These are phyloP conservation scores for Armadillidium nasatum DNA, from an alignment of 1,140 invertebrate genomes.

Conservation along the genomic window DNA sequence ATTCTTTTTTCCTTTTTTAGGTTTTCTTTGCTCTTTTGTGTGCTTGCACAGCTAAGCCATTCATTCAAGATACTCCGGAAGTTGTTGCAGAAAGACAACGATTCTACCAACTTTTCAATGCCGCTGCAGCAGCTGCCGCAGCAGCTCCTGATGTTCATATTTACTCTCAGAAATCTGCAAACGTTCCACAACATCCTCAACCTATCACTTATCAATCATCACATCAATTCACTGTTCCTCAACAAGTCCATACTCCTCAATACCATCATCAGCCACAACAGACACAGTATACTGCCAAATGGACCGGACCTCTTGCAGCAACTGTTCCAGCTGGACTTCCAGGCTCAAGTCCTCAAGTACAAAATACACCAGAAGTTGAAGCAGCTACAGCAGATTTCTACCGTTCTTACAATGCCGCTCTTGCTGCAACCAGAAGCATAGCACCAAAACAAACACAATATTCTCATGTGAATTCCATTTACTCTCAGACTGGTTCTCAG, in stretches of 20 bases:
- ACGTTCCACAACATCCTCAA: background rate
- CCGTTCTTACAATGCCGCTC: conserved; percentile 1
- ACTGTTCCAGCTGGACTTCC: conserved; percentile 23
- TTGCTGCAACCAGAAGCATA: conserved; percentile 1
- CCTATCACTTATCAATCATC: background rate
- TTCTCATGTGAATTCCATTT: background rate
- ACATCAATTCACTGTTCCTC: background rate
- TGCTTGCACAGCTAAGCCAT: conserved; percentile 17
- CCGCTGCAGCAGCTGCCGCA: conserved; percentile 19
- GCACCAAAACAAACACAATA: background rate
- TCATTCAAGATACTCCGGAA: conserved; percentile 26
- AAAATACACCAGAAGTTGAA: conserved; percentile 18
- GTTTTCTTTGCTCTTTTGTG: conserved; percentile 27
- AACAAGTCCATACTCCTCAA: background rate
- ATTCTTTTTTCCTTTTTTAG: conserved; percentile 14
- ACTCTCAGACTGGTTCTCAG: background rate
- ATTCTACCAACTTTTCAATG: conserved; percentile 25
- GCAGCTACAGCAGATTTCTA: conserved; percentile 24
- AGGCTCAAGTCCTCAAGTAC: conserved; percentile 7
- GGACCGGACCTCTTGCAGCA: conserved; percentile 23
- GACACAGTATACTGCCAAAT: background rate
- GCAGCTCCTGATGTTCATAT: conserved; percentile 22
- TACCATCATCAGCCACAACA: background rate
- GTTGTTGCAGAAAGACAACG: conserved; percentile 22
- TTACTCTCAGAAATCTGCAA: background rate